These are phyloP conservation scores for Passer domesticus DNA, from an alignment of 2,113 vertebrate species.

Conservation along the genomic window DNA sequence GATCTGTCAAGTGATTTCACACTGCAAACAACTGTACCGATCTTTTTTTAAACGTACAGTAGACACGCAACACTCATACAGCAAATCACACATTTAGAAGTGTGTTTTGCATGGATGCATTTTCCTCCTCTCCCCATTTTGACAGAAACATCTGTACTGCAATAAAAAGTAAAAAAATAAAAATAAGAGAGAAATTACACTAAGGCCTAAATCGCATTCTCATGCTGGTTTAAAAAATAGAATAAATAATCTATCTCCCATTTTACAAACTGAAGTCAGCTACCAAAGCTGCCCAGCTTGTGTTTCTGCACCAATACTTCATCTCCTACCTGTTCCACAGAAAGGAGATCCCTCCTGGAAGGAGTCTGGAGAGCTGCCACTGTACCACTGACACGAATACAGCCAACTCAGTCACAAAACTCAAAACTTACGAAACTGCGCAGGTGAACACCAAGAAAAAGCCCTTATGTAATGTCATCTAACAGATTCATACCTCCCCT, in stretches of 20 bases:
- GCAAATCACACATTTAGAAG: not conserved
- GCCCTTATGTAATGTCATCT: not conserved
- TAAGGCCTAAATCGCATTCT: not conserved
- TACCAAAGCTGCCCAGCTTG: not conserved
- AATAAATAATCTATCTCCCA: not conserved
- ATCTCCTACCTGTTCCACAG: not conserved
- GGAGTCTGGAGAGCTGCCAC: conserved; percentile 9
- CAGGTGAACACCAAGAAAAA: not conserved
- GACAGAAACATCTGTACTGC: not conserved
- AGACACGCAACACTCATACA: not conserved
- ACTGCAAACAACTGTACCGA: not conserved
- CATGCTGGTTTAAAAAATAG: not conserved
- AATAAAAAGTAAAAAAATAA: not conserved
- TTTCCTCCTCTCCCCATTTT: not conserved
- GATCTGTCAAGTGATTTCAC: not conserved
- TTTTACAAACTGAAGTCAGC: not conserved
- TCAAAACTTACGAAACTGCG: not conserved
- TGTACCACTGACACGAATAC: not conserved
- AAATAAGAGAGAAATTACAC: not conserved
- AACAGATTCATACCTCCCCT: not conserved
- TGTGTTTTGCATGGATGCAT: not conserved
- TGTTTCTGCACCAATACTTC: not conserved
- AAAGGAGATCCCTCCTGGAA: conserved; percentile 12
- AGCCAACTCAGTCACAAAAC: not conserved
- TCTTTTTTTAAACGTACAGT: not conserved